A percentile compares a stretch with the other conserved stretches of the same genome.
Evolutionary conservation across 2,113 vertebrate species (phyloP).

Genomic region (Sinocyclocheilus rhinocerous): DNA sequence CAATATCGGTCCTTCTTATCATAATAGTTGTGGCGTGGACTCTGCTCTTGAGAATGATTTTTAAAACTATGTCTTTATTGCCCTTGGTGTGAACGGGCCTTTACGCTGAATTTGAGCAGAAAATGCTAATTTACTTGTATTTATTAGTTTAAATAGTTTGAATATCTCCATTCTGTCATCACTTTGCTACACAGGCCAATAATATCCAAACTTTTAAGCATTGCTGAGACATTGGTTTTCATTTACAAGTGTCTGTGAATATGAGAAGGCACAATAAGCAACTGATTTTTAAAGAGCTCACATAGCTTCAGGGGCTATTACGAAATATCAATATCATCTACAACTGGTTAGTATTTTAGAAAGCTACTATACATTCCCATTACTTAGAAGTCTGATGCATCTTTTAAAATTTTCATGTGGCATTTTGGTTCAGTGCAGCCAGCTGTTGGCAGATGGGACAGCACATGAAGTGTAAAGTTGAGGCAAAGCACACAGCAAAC

Average conservation of each 20-base stretch:
- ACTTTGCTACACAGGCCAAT: constrained; percentile 40
- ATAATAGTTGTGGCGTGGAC: not conserved
- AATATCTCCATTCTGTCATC: not conserved
- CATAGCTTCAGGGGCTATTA: constrained; percentile 7
- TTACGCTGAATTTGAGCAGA: not conserved
- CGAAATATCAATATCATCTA: constrained; percentile 23
- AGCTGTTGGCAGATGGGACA: constrained; percentile 26
- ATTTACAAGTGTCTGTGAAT: constrained; percentile 9
- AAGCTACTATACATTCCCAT: constrained; percentile 49
- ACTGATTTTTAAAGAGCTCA: constrained; percentile 45
- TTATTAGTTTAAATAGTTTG: not conserved
- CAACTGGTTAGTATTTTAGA: constrained; percentile 16
- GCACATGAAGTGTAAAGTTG: constrained; percentile 38
- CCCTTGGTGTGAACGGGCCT: not conserved
- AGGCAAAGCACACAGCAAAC: constrained; percentile 46
- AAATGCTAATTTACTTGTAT: not conserved
- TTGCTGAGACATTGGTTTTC: constrained; percentile 27
- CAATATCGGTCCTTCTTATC: not conserved
- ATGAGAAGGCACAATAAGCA: constrained; percentile 68
- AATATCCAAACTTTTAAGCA: not conserved
- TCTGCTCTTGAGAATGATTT: not conserved
- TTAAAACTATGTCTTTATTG: not conserved
- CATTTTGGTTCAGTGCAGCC: constrained; percentile 39
- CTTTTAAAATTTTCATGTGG: constrained; percentile 24
- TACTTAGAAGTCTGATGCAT: constrained; percentile 24